phyloP scores from a whole-genome alignment of 2,113 vertebrate genomes.

The Petroica traversi region DNA sequence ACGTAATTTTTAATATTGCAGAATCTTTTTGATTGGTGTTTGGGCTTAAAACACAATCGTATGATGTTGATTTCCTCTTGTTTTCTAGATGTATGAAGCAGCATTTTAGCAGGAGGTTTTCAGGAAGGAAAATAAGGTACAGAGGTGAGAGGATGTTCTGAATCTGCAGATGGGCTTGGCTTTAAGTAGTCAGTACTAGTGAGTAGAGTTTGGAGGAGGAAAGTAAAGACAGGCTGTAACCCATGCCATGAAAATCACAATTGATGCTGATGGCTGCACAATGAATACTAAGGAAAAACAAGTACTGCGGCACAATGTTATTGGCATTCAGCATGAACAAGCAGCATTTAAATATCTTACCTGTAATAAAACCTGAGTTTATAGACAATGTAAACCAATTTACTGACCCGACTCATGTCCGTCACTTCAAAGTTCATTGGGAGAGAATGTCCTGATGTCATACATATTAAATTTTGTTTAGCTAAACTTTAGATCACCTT shows the following conservation, averaged over 20 bases:
- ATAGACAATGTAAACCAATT: neutral
- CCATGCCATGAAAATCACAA: neutral
- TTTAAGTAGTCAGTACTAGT: neutral
- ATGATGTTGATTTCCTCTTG: neutral
- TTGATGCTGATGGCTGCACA: neutral
- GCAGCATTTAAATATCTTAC: neutral
- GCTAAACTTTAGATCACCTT: neutral
- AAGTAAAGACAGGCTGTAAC: neutral
- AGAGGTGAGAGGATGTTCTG: neutral
- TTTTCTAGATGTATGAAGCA: neutral
- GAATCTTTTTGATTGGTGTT: neutral
- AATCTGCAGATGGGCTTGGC: neutral
- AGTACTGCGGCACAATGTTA: neutral
- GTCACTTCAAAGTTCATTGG: neutral
- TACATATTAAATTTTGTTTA: neutral
- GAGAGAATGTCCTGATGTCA: neutral
- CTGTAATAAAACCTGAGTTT: neutral
- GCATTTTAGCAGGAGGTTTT: neutral
- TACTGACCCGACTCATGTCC: fast-evolving
- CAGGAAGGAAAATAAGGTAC: neutral
- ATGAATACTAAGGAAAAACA: neutral
- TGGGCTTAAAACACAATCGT: neutral
- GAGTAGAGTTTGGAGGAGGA: neutral
- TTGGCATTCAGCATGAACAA: neutral
- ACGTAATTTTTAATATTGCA: constrained; percentile 26